Evolutionary conservation across 2,113 vertebrate species (phyloP).

Genomic region (Casuarius casuarius): DNA sequence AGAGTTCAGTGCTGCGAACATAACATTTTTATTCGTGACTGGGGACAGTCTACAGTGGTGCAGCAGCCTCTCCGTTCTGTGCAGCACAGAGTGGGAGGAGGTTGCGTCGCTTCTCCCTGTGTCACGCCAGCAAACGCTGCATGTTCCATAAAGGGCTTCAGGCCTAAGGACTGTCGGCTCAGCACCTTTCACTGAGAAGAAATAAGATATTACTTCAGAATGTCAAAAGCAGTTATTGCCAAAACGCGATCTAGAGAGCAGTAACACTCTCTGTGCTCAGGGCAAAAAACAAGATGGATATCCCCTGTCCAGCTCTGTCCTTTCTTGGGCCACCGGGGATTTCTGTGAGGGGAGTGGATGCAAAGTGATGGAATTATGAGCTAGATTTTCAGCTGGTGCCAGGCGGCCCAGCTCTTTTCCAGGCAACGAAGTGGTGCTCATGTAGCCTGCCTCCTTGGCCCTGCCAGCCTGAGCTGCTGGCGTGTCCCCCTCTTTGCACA

Average conservation of each 20-base stretch:
- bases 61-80: conserved; percentile 13
- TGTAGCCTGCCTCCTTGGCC: not conserved
- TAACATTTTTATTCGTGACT: not conserved
- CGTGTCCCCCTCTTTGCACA: not conserved
- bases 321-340: not conserved
- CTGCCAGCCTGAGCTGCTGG: not conserved
- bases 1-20: not conserved
- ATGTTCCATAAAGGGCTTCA: not conserved
- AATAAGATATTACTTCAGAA: not conserved
- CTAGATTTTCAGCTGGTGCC: not conserved
- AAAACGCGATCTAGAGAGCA: not conserved
- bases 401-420: not conserved
- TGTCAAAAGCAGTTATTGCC: not conserved
- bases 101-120: not conserved
- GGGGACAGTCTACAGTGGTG: not conserved
- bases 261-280: not conserved
- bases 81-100: not conserved
- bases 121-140: not conserved
- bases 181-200: not conserved
- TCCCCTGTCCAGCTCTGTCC: not conserved
- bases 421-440: not conserved
- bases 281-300: not conserved
- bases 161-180: not conserved
- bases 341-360: not conserved
- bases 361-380: not conserved